A percentile compares a stretch with the other conserved stretches of the same genome.
These are phyloP conservation scores for Euleptes europaea DNA, from an alignment of 2,113 vertebrate genomes.

Conservation along the genomic window DNA sequence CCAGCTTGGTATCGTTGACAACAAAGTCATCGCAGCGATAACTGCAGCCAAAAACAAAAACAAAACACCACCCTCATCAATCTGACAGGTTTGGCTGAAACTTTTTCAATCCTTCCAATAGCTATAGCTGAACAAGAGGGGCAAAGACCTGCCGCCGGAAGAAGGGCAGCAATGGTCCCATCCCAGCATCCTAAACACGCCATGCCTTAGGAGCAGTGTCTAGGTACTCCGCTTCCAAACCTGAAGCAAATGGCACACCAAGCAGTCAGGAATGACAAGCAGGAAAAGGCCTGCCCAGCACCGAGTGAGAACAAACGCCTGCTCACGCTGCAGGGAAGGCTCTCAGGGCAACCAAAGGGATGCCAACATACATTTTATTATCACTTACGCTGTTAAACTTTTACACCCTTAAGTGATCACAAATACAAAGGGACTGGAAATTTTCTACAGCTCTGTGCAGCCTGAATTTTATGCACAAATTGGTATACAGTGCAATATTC, in stretches of 20 bases:
- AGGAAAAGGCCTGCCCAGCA: not conserved
- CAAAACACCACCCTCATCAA: conserved; percentile 6
- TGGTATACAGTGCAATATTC: too few relatives aligned
- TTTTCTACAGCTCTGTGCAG: not conserved
- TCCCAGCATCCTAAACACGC: too few relatives aligned
- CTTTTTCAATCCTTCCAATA: too few relatives aligned
- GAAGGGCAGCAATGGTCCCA: too few relatives aligned
- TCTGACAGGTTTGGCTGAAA: conserved; percentile 26
- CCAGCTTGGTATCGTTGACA: conserved; percentile 95
- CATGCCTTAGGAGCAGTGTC: too few relatives aligned
- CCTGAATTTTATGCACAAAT: not conserved
- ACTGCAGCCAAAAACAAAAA: conserved; percentile 76
- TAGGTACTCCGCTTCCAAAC: not conserved
- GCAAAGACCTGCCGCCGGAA: too few relatives aligned
- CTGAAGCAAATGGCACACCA: not conserved
- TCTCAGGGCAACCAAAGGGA: too few relatives aligned
- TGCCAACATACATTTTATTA: not conserved
- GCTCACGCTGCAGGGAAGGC: too few relatives aligned
- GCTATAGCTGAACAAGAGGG: too few relatives aligned
- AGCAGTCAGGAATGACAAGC: not conserved
- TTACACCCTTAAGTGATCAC: not conserved
- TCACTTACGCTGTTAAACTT: not conserved
- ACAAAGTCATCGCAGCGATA: conserved; percentile 98
- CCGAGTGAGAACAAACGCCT: too few relatives aligned
- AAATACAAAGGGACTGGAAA: not conserved